Conservation (phyloP, 2,888 invertebrate genomes). For the Myopa testacea region DNA sequence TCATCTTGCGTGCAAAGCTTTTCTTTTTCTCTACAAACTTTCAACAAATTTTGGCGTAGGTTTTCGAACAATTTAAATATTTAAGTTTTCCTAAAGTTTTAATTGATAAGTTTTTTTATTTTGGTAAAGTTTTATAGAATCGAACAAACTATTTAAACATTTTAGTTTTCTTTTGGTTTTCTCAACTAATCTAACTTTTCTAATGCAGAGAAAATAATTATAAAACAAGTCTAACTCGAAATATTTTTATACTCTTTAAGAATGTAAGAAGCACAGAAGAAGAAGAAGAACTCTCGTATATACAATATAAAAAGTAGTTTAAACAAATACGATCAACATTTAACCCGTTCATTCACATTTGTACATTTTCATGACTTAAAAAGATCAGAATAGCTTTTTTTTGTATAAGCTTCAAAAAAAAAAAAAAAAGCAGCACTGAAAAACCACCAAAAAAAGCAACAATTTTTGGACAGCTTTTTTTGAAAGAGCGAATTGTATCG, state of each 20-base stretch:
- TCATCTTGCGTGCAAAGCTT: no score
- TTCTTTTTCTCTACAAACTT: no score
- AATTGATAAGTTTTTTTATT: not conserved
- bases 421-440: no score
- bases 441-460: no score
- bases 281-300: not conserved
- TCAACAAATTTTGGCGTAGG: no score
- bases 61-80: no score
- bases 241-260: conserved; percentile 41
- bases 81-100: not conserved
- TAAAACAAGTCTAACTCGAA: conserved; percentile 29
- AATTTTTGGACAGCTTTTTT: no score
- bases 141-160: not conserved
- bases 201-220: not conserved
- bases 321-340: not conserved
- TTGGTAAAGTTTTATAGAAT: not conserved
- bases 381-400: no score
- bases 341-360: not conserved
- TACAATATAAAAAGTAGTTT: not conserved
- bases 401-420: no score
- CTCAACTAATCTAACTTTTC: not conserved
- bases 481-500: no score
- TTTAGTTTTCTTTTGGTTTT: not conserved
- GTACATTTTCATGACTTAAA: not conserved
- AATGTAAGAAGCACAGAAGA: conserved; percentile 15